Percentiles rank a stretch among this genome's conserved stretches.
These are phyloP conservation scores for Pyrochroa serraticornis DNA, from an alignment of 2,888 invertebrate genomes.

Conservation along the genomic window DNA sequence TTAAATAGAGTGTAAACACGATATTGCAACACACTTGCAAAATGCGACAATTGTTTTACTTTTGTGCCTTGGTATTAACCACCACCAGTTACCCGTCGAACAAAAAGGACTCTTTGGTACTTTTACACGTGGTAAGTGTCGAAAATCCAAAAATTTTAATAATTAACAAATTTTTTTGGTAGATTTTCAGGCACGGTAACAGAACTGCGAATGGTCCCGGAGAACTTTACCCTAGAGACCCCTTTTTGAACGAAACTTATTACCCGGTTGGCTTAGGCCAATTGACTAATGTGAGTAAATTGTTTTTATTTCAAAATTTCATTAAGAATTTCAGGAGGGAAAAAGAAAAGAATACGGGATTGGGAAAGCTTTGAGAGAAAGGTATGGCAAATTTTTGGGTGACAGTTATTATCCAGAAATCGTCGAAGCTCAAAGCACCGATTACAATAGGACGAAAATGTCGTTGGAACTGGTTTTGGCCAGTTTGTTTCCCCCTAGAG, in stretches of 20 bases:
- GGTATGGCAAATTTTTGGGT: constrained; percentile 67
- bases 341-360: constrained; percentile 59
- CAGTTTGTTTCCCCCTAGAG: constrained; percentile 69
- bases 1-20: too few relatives aligned
- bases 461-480: constrained; percentile 71
- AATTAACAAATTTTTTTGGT: constrained; percentile 16
- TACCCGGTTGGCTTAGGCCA: constrained; percentile 39
- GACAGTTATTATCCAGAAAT: constrained; percentile 62
- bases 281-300: constrained; percentile 40
- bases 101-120: constrained; percentile 13
- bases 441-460: constrained; percentile 74
- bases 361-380: constrained; percentile 66
- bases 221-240: constrained; percentile 38
- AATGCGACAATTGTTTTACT: not conserved
- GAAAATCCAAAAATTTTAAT: not conserved
- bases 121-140: constrained; percentile 29
- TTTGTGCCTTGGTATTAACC: not conserved
- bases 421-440: constrained; percentile 70
- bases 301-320: not conserved
- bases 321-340: constrained; percentile 40
- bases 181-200: constrained; percentile 40
- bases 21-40: too few relatives aligned
- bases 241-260: constrained; percentile 34
- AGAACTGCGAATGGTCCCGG: constrained; percentile 33
- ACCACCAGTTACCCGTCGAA: not conserved